These are phyloP conservation scores for Calephelis nemesis DNA, from an alignment of 1,140 invertebrate genomes.

Conservation along the genomic window DNA sequence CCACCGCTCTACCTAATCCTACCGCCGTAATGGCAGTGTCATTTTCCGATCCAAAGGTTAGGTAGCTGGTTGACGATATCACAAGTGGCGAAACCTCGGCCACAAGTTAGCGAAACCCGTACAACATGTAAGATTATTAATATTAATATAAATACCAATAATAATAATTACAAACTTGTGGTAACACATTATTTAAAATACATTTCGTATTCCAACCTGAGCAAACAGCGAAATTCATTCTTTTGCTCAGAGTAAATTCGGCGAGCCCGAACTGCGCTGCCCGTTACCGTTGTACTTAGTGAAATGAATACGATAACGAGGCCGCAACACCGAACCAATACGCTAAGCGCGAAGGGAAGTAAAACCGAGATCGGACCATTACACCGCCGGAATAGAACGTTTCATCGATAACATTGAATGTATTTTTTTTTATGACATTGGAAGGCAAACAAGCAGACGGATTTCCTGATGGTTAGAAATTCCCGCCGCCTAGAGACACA, in stretches of 20 bases:
- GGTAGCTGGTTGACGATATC: no score
- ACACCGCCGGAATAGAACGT: slow-evolving; percentile 14
- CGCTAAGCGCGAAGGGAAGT: slow-evolving; percentile 28
- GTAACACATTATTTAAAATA: not conserved
- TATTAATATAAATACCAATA: no score
- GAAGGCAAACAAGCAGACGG: no score
- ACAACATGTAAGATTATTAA: no score
- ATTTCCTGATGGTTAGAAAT: no score
- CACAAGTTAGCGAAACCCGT: no score
- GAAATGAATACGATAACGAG: slow-evolving; percentile 41
- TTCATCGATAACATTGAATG: slow-evolving; percentile 4
- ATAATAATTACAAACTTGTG: no score
- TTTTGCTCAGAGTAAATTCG: slow-evolving; percentile 10
- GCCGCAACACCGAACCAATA: slow-evolving; percentile 37
- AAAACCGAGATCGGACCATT: slow-evolving; percentile 13
- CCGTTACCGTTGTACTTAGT: slow-evolving; percentile 34
- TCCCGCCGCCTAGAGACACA: no score
- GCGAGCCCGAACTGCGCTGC: slow-evolving; percentile 20
- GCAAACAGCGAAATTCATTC: not conserved
- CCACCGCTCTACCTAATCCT: no score
- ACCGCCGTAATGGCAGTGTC: no score
- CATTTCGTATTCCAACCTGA: not conserved
- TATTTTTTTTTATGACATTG: slow-evolving; percentile 1
- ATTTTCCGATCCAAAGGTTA: no score
- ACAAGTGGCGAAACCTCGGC: no score